Percentiles rank a stretch among this genome's conserved stretches.
Conservation (phyloP, 2,113 vertebrate species). For the Oryzias woworae region DNA sequence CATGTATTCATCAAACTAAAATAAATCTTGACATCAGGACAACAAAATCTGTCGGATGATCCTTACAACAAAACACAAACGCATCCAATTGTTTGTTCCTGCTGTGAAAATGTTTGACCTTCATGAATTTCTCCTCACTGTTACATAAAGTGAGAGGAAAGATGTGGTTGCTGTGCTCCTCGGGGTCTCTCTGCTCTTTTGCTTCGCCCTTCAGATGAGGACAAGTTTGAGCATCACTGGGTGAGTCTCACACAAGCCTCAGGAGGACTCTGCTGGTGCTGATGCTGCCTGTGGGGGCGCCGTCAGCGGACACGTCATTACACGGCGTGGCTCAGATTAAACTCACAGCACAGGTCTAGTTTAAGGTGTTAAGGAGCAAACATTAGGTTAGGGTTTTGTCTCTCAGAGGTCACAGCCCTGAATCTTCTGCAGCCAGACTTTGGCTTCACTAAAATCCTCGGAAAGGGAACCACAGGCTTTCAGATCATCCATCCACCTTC, state of each 20-base stretch:
- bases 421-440: conserved; percentile 36
- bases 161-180: background rate
- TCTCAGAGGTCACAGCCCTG: conserved; percentile 24
- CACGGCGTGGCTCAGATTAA: too few relatives aligned
- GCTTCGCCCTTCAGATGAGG: conserved; percentile 1
- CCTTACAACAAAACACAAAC: too few relatives aligned
- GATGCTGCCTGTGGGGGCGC: conserved; percentile 17
- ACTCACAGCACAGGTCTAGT: background rate
- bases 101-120: too few relatives aligned
- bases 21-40: too few relatives aligned
- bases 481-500: conserved; percentile 12
- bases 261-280: conserved; percentile 7
- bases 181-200: conserved; percentile 8
- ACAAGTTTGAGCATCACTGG: conserved; percentile 9
- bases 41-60: too few relatives aligned
- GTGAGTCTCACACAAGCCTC: conserved; percentile 13
- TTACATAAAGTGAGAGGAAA: too few relatives aligned
- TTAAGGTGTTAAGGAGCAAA: conserved; percentile 3
- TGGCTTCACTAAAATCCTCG: conserved; percentile 48
- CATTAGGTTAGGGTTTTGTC: conserved; percentile 20
- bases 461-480: conserved; percentile 22
- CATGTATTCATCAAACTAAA: too few relatives aligned
- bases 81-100: too few relatives aligned
- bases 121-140: too few relatives aligned
- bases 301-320: background rate